Conservation (phyloP, 2,113 vertebrate genomes). For the Sylvilagus bachmani region DNA sequence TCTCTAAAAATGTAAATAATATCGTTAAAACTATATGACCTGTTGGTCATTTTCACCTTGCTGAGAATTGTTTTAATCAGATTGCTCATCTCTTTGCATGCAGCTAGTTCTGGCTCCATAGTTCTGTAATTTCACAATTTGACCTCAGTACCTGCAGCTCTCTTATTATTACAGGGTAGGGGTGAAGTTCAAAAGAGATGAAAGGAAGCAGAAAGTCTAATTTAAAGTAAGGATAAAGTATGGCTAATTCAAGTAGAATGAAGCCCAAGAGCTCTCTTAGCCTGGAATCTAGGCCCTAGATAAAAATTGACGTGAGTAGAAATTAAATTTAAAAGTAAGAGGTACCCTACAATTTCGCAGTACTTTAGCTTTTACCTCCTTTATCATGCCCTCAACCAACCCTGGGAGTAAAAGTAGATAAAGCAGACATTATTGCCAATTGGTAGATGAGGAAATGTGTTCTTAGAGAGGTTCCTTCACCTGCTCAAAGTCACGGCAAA, state of each 20-base stretch:
- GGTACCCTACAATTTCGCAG: conserved; percentile 4
- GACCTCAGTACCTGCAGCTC: neutral
- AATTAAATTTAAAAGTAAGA: conserved; percentile 59
- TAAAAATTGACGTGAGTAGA: conserved; percentile 14
- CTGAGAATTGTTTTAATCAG: neutral
- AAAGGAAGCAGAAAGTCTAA: conserved; percentile 38
- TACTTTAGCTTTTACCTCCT: neutral
- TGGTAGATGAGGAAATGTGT: neutral
- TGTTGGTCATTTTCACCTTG: neutral
- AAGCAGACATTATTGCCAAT: neutral
- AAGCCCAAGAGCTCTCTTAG: neutral
- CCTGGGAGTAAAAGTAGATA: neutral
- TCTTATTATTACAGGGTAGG: conserved; percentile 41
- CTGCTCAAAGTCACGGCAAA: neutral
- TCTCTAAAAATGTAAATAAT: neutral
- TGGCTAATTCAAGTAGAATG: conserved; percentile 32
- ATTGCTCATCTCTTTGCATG: neutral
- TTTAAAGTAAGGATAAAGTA: conserved; percentile 50
- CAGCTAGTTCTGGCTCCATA: neutral
- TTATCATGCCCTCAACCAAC: neutral
- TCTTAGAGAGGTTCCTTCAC: neutral
- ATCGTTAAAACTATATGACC: neutral
- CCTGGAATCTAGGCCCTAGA: neutral
- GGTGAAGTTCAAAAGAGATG: conserved; percentile 22
- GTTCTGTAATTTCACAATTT: neutral